Evolutionary conservation across 2,113 vertebrate genomes (phyloP), one percentile per base, ranked within the genome.

Genomic region (Irena cyanogastra): DNA sequence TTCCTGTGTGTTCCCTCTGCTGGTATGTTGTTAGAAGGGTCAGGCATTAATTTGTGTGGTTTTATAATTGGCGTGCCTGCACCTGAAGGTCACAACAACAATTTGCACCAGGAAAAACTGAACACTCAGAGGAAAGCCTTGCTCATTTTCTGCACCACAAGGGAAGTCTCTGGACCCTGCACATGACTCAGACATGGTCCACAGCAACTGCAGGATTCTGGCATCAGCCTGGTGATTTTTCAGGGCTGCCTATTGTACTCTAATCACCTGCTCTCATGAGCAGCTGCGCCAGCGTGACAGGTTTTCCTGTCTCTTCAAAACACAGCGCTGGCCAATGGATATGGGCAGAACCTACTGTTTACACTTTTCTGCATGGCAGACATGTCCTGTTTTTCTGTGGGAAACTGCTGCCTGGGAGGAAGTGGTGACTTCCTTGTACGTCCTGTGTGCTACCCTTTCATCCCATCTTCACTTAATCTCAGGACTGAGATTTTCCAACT

Each of bases 301-400:
- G 66, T 52, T 93, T 95, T 95, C 91, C 94, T 96, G 81, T 68
- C 63, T 82, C 95, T 87, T 87, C 82, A 95, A 96, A 97, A 92
- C 75, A 92, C 49, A 53, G 10, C 6, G 0, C 54, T 95, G 90
- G 75, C 92, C 90, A 86, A 44, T 56, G 59, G 59, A 41, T 53
- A 89, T 11, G 59, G 68, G 39, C 90, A 81, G 77, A 87, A 60
- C 59, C 66, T 59, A 50, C 76, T 84, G 57, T 57, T 90, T 70
- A 80, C 75, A 18, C 87, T 89, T 90, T 86, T 81, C 53, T 88
- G 42, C 65, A 53, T 64, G 80, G 80, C 56, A 90, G 87, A 71
- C 47, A 3, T 60, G 81, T 95, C 87, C 95, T 94, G 69, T 94
- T 90, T 89, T 47, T 61, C 90, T 86, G 65, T 84, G 92, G 79